Percentiles rank a stretch among this genome's conserved stretches.
These are phyloP conservation scores for Lochmaea capreae DNA, from an alignment of 2,888 invertebrate species.

Conservation along the genomic window DNA sequence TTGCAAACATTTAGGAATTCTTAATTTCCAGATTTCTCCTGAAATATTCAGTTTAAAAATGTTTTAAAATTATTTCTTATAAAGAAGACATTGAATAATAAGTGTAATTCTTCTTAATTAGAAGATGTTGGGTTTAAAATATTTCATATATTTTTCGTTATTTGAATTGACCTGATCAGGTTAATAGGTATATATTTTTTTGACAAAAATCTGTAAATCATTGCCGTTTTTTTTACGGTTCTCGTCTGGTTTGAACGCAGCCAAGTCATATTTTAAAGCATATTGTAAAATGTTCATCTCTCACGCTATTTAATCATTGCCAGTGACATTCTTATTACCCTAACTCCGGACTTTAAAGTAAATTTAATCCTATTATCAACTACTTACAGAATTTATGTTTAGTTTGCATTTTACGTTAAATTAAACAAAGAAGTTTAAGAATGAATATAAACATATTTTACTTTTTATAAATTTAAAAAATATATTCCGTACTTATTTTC, in stretches of 20 bases:
- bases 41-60: no score
- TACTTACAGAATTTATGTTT: constrained; percentile 19
- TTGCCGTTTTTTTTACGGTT: neutral
- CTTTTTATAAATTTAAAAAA: neutral
- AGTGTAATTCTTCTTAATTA: no score
- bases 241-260: constrained; percentile 6
- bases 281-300: constrained; percentile 15
- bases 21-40: no score
- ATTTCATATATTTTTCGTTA: neutral
- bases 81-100: no score
- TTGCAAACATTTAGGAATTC: no score
- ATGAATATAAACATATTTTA: neutral
- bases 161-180: neutral
- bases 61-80: no score
- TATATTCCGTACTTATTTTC: neutral
- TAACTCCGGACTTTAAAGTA: constrained; percentile 6
- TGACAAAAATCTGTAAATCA: constrained; percentile 2
- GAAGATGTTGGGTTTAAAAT: neutral
- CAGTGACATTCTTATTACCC: constrained; percentile 19
- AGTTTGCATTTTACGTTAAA: constrained; percentile 15
- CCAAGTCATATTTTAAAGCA: constrained; percentile 5
- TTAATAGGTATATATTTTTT: neutral
- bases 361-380: constrained; percentile 25
- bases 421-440: neutral
- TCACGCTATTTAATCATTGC: constrained; percentile 1